phyloP scores from a whole-genome alignment of 2,797 vertebrate species.

The Rhodeus uyekii region DNA sequence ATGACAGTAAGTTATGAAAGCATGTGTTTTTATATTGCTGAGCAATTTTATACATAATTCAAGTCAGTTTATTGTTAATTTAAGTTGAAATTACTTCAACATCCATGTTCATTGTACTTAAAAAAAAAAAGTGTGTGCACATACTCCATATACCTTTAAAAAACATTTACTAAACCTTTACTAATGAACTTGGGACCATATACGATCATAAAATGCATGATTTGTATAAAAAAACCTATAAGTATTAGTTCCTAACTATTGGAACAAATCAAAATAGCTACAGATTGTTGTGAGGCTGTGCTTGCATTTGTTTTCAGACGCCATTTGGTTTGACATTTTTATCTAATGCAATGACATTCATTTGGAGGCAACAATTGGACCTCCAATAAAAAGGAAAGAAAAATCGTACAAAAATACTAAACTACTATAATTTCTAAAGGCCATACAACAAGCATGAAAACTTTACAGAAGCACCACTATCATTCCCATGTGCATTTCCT shows the following conservation, averaged over 20 bases:
- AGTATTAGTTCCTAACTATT: not conserved
- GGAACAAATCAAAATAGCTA: too few relatives aligned
- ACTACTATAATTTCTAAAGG: not conserved
- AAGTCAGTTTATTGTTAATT: too few relatives aligned
- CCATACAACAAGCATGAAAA: not conserved
- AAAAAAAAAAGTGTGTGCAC: too few relatives aligned
- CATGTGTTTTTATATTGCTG: too few relatives aligned
- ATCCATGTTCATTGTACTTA: too few relatives aligned
- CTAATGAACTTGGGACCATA: not conserved
- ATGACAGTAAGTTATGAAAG: too few relatives aligned
- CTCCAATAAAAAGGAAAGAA: not conserved
- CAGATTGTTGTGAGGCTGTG: not conserved
- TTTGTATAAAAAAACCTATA: not conserved
- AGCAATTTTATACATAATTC: too few relatives aligned
- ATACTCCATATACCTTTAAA: not conserved
- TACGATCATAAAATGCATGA: not conserved
- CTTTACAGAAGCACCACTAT: not conserved
- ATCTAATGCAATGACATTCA: not conserved
- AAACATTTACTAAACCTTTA: not conserved
- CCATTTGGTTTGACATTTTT: not conserved
- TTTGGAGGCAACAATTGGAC: not conserved
- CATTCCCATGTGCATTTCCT: slow-evolving; percentile 5
- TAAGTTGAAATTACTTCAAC: too few relatives aligned
- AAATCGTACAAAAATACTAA: not conserved
- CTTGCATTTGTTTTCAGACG: not conserved